Evolutionary conservation across 1,140 invertebrate genomes (phyloP).

Genomic region (Bombus cullumanus): DNA sequence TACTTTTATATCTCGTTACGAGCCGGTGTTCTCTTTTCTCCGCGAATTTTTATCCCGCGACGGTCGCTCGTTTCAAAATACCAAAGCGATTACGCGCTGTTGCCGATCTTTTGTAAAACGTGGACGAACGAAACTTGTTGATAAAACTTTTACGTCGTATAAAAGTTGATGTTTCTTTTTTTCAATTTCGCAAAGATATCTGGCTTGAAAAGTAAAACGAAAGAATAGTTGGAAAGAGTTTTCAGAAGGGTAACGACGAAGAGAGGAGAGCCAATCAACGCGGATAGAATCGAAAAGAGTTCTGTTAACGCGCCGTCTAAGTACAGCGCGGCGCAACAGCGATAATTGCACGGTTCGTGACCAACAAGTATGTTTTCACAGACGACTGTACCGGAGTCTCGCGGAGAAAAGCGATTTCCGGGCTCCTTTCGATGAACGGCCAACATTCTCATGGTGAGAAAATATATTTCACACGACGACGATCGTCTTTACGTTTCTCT

Average conservation of each 20-base stretch:
- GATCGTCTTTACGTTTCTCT: slow-evolving; percentile 49
- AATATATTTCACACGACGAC: slow-evolving; percentile 59
- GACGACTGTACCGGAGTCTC: slow-evolving; percentile 61
- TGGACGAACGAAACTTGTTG: too few species aligned
- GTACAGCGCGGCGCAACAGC: slow-evolving; percentile 9
- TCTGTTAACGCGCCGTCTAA: not conserved
- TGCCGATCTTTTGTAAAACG: not conserved
- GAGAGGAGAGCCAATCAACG: slow-evolving; percentile 32
- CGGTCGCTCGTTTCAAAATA: not conserved
- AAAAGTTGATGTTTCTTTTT: not conserved
- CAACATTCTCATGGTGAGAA: slow-evolving; percentile 58
- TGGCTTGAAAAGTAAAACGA: slow-evolving; percentile 6
- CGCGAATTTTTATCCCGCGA: not conserved
- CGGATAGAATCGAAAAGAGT: slow-evolving; percentile 25
- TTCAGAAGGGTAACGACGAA: not conserved
- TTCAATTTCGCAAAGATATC: too few species aligned
- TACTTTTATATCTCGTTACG: slow-evolving; percentile 26
- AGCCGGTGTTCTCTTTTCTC: not conserved
- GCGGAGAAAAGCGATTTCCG: slow-evolving; percentile 67
- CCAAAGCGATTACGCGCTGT: not conserved
- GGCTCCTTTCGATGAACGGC: slow-evolving; percentile 63
- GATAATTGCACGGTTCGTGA: slow-evolving; percentile 62
- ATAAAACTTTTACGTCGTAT: too few species aligned
- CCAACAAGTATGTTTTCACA: slow-evolving; percentile 59
- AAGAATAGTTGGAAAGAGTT: too few species aligned